A percentile compares a stretch with the other conserved stretches of the same genome.
Conservation (phyloP, 2,113 vertebrate species). For the Pelecanus crispus region DNA sequence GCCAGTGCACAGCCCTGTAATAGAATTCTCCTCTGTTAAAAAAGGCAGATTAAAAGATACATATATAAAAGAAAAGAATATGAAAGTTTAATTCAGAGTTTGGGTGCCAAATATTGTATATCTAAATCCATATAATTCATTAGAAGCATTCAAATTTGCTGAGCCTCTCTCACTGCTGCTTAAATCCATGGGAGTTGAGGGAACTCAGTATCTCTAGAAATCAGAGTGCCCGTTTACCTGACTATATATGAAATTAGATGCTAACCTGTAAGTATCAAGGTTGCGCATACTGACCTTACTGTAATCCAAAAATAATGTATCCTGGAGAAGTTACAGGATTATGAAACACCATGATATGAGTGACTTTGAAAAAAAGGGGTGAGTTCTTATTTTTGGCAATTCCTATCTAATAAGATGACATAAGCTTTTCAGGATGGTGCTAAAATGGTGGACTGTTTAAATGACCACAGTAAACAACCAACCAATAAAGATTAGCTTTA, state of each 20-base stretch:
- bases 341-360: neutral
- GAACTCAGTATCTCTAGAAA: neutral
- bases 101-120: neutral
- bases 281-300: neutral
- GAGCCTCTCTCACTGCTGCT: neutral
- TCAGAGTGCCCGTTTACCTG: neutral
- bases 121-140: neutral
- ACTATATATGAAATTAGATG: neutral
- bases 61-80: neutral
- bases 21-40: neutral
- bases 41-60: neutral
- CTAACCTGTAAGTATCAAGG: neutral
- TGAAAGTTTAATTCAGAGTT: neutral
- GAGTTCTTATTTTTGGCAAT: neutral
- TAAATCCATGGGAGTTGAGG: neutral
- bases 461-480: neutral
- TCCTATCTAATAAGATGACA: neutral
- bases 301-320: neutral
- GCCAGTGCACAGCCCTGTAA: neutral
- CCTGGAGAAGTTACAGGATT: neutral
- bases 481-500: neutral
- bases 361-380: neutral
- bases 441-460: neutral
- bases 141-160: neutral
- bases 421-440: neutral